Evolutionary conservation across 2,888 invertebrate genomes (phyloP).

Genomic region (Cheilosia variabilis): DNA sequence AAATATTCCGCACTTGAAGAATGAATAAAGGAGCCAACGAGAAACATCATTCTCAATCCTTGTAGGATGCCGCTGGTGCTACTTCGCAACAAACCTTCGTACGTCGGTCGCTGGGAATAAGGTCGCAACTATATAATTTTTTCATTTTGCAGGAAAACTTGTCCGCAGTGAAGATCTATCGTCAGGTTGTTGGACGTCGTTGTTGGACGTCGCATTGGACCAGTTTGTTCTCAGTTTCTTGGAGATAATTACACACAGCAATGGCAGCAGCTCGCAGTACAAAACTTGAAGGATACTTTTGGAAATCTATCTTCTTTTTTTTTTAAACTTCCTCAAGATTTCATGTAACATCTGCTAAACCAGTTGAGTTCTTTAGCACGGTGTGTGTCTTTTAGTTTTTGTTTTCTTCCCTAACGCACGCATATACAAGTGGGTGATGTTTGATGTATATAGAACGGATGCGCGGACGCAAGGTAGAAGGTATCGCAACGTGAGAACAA

Average conservation of each 20-base stretch:
- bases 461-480: not conserved
- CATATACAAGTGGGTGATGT: constrained; percentile 2
- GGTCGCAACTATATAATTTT: constrained; percentile 3
- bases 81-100: constrained; percentile 1
- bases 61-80: not conserved
- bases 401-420: constrained; percentile 1
- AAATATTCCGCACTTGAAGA: constrained; percentile 5
- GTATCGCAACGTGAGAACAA: constrained; percentile 14
- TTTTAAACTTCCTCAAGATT: constrained; percentile 49
- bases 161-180: constrained; percentile 39
- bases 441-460: not conserved
- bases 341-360: constrained; percentile 69
- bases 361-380: constrained; percentile 29
- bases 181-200: constrained; percentile 50
- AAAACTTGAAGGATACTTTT: constrained; percentile 55
- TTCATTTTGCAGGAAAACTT: constrained; percentile 42
- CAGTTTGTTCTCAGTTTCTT: constrained; percentile 52
- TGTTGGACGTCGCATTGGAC: constrained; percentile 48
- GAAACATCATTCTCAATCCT: constrained; percentile 23
- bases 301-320: not conserved
- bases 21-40: constrained; percentile 4
- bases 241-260: constrained; percentile 68
- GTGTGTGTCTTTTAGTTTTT: constrained; percentile 17
- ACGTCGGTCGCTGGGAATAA: constrained; percentile 22
- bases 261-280: constrained; percentile 52